These are phyloP conservation scores for Ascidia mentula DNA, from an alignment of 23 tunicate genomes.

Conservation along the genomic window DNA sequence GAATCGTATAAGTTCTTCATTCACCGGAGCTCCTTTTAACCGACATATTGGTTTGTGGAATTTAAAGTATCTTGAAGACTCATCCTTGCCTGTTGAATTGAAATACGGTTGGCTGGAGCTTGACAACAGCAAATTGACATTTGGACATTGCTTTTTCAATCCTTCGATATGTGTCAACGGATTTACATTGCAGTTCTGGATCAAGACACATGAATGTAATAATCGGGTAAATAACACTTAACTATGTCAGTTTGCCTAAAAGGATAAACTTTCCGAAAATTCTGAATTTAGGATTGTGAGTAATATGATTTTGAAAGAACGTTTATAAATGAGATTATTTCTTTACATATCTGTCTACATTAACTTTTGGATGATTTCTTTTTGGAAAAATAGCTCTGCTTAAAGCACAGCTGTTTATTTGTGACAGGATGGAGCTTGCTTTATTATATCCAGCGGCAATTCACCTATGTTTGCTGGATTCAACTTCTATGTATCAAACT, in stretches of 20 bases:
- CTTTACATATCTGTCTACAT: too few relatives aligned
- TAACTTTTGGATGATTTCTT: too few relatives aligned
- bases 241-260: neutral
- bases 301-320: too few relatives aligned
- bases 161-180: constrained; percentile 46
- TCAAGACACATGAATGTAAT: constrained; percentile 8
- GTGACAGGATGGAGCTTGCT: neutral
- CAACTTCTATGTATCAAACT: neutral
- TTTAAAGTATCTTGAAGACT: neutral
- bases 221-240: neutral
- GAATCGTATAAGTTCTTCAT: neutral
- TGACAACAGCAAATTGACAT: neutral
- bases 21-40: neutral
- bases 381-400: too few relatives aligned
- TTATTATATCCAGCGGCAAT: neutral
- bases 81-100: neutral
- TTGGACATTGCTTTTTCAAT: constrained; percentile 31
- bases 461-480: neutral
- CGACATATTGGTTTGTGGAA: constrained; percentile 5
- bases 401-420: too few relatives aligned
- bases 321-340: too few relatives aligned
- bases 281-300: too few relatives aligned
- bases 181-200: constrained; percentile 74
- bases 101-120: neutral
- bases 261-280: neutral